Conservation (phyloP, 1,140 invertebrate species). For the Coenobita brevimanus region DNA sequence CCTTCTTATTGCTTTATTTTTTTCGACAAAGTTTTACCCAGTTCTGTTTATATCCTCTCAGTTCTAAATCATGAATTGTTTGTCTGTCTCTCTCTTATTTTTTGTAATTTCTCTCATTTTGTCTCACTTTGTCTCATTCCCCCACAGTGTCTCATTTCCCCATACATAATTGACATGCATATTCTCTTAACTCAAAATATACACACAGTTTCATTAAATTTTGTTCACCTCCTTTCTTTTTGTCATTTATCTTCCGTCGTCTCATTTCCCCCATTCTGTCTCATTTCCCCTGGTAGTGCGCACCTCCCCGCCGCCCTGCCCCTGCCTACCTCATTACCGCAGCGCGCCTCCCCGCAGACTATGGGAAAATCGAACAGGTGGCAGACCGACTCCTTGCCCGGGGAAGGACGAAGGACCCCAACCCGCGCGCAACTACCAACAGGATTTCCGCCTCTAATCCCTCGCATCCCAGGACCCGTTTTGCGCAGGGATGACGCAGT, state of each 20-base stretch:
- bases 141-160: no score
- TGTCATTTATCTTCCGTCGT: background rate
- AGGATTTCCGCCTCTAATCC: background rate
- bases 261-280: background rate
- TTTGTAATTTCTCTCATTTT: no score
- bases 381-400: constrained; percentile 19
- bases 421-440: background rate
- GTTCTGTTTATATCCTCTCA: no score
- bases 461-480: background rate
- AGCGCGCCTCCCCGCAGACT: constrained; percentile 21
- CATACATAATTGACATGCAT: no score
- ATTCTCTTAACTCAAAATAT: no score
- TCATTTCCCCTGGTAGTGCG: background rate
- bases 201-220: no score
- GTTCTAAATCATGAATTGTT: no score
- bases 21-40: no score
- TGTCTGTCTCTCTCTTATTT: no score
- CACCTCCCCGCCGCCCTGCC: background rate
- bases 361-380: constrained; percentile 49
- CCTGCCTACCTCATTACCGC: constrained; percentile 30
- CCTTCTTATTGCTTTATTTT: background rate
- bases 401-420: background rate
- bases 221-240: no score
- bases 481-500: background rate
- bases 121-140: no score